Evolutionary conservation across 2,888 invertebrate species (phyloP), one percentile per base, ranked within the genome.

Genomic region (Amiota mariae): DNA sequence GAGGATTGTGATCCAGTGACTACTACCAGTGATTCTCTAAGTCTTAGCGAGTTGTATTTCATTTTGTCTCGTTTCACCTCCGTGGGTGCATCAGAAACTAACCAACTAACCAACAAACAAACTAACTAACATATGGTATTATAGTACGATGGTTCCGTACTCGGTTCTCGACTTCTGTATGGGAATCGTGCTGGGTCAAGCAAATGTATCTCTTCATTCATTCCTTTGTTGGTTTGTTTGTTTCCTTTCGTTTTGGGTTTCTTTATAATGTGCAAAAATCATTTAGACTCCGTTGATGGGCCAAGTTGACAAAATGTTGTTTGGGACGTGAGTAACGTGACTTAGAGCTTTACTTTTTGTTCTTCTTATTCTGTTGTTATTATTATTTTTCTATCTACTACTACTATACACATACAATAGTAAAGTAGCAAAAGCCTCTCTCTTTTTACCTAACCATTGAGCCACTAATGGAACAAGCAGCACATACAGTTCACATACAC

Each of bases 211-310:
- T 20, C 74, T 57, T 20, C 57, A 46, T 47, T 70, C 15, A 46
- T 48, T 49, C 49, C 13, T 13, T 13, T 4, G 76, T 74, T 75
- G 20, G 75, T 72, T 71, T 71, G 71, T 71, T 77, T 77, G 76
- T 82, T 82, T 77, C 77, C 75, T 80, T 80, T 20, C 18, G 48
- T 48, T 79, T 36, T 72, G 73, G 79, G 82, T 79, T 86, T 83
- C 87, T 88, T 88, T 88, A 88, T 85, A 84, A 86, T 88, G 87
- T 88, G 87, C 86, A 86, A 87, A 87, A 87, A 87, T 88, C 85
- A 87, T 87, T 87, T 87, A 79, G 81, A 81, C 81, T 51, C 48
- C 71, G 72, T 57, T 70, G 71, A 64, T 72, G 73, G 72, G 75
- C 75, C 75, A 85, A 85, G 85, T 87, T 88, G 88, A 88, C 88